Evolutionary conservation across 2,888 invertebrate species (phyloP).

Genomic region (Odontomyia ornata): DNA sequence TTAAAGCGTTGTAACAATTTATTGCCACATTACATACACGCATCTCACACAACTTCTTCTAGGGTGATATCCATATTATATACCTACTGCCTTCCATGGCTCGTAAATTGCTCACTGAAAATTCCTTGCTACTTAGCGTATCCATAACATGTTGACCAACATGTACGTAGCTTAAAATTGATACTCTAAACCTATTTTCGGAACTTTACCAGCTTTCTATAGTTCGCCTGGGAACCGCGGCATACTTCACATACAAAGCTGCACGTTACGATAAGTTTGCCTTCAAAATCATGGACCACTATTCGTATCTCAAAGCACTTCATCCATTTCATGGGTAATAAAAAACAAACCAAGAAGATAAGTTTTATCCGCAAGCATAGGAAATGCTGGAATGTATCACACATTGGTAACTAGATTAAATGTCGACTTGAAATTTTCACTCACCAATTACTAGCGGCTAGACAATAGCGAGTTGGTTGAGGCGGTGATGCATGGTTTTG

Average conservation of each 20-base stretch:
- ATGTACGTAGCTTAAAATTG: not conserved
- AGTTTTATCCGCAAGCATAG: too few species aligned
- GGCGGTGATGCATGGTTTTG: not conserved
- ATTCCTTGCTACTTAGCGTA: not conserved
- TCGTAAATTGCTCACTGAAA: not conserved
- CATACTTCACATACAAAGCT: too few species aligned
- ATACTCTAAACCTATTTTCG: slow-evolving; percentile 3
- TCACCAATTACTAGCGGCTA: slow-evolving; percentile 12
- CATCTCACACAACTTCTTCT: too few species aligned
- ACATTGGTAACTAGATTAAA: not conserved
- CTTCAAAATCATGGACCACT: too few species aligned
- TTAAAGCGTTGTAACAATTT: too few species aligned
- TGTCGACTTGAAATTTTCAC: slow-evolving; percentile 18
- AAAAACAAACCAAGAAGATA: too few species aligned
- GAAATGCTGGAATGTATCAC: not conserved
- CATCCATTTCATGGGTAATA: too few species aligned
- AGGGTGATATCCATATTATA: too few species aligned
- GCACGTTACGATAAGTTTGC: too few species aligned
- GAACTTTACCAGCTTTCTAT: not conserved
- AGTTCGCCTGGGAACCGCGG: not conserved
- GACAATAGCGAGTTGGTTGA: slow-evolving; percentile 28
- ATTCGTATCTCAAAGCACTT: too few species aligned
- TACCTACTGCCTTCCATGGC: too few species aligned
- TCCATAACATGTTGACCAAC: not conserved
- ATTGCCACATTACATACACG: too few species aligned